Conservation (phyloP, 2,113 vertebrate species). For the Monarcha castaneiventris region DNA sequence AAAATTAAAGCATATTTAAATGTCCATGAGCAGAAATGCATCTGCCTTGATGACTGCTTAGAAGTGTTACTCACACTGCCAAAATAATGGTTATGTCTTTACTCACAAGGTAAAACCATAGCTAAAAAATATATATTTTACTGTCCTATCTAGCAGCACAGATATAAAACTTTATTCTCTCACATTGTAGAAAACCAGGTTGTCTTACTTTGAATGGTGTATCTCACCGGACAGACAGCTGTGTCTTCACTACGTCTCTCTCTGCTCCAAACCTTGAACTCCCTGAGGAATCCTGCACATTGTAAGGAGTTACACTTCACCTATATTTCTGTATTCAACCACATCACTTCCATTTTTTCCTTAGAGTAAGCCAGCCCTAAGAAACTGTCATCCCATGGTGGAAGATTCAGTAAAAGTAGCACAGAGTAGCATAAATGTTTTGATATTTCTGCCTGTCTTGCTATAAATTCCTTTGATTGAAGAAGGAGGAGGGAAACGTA, state of each 20-base stretch:
- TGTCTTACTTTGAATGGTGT: neutral
- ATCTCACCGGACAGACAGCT: neutral
- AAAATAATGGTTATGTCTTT: neutral
- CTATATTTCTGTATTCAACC: neutral
- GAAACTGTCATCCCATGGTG: neutral
- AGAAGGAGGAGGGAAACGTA: neutral
- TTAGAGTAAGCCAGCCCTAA: neutral
- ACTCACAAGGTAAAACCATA: neutral
- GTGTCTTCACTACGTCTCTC: neutral
- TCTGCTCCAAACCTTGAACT: neutral
- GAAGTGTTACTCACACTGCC: neutral
- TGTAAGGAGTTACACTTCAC: neutral
- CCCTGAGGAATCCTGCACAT: neutral
- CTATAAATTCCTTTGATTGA: neutral
- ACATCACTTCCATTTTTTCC: neutral
- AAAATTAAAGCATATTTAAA: neutral
- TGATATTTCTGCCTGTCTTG: neutral
- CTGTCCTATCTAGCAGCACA: neutral
- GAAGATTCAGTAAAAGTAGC: neutral
- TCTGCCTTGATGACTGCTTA: neutral
- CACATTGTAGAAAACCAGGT: neutral
- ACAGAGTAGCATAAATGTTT: neutral
- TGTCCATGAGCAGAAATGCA: neutral
- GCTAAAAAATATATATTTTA: neutral
- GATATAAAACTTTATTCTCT: neutral